Evolutionary conservation across 2,888 invertebrate genomes (phyloP).

Genomic region (Desoria tigrina): DNA sequence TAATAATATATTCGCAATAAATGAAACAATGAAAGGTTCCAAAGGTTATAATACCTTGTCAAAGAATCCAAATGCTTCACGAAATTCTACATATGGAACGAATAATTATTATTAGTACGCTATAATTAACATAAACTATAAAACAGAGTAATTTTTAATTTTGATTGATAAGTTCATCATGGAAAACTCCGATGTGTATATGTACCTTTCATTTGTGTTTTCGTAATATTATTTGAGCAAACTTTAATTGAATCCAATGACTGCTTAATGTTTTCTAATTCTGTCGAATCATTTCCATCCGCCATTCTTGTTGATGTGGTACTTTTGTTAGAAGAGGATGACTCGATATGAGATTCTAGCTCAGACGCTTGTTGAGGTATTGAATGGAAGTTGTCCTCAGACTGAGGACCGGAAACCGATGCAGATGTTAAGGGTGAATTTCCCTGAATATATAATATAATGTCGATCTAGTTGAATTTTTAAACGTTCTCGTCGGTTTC

Average conservation of each 20-base stretch:
- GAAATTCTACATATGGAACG: slow-evolving; percentile 40
- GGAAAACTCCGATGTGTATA: too few species aligned
- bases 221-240: slow-evolving; percentile 48
- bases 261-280: slow-evolving; percentile 41
- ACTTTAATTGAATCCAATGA: slow-evolving; percentile 48
- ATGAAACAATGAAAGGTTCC: background rate
- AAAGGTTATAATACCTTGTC: slow-evolving; percentile 51
- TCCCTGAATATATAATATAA: background rate
- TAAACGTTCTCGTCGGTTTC: too few species aligned
- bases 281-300: slow-evolving; percentile 10
- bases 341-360: too few species aligned
- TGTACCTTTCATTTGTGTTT: slow-evolving; percentile 52
- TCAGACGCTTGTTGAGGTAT: background rate
- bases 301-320: background rate
- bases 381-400: background rate
- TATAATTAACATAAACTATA: too few species aligned
- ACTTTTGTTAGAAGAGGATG: background rate
- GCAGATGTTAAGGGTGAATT: background rate
- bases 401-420: background rate
- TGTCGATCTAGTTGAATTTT: too few species aligned
- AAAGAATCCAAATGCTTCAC: slow-evolving; percentile 55
- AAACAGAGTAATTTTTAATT: too few species aligned
- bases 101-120: slow-evolving; percentile 15
- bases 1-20: too few species aligned
- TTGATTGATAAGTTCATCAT: too few species aligned